Base-by-base conservation (phyloP, 2,113 vertebrate genomes). In the Ictalurus punctatus region DNA sequence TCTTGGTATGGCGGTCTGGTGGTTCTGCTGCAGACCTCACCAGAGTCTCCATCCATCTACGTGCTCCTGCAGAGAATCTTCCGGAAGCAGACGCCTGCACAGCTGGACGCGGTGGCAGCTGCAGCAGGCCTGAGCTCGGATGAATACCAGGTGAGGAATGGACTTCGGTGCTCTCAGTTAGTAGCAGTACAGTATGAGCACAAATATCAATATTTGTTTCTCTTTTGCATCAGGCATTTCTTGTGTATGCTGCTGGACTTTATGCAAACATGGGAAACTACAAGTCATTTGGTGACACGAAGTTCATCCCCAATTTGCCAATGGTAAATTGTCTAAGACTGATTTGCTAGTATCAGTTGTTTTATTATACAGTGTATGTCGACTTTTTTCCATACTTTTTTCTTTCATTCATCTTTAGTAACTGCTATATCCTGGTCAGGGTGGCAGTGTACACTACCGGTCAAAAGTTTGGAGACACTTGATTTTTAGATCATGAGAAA, bases 181-280 rank as follows among this genome's bases (percentile, higher is more conserved):
- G 34, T 56, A 25, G 40, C 37, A n/a, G 3, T 21, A 76, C 59
- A 44, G 27, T 56, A 23, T 78, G 79, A 54, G 13, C 8, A 54
- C 27, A 83, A 25, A 63, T 40, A 10, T 83, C 48, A 6, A 27
- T 86, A 13, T 61, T 8, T 52, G 8, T 74, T 27, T 84, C 17
- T 59, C 13, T 67, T 84, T 34, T 89, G 12, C 4, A 27, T 37
- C 87, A 98, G 97, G 97, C 97, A 0, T 96, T 98, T 90, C 93
- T 98, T 90, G 97, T 98, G 52, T 98, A 97, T 87, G 92, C 97
- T n/a, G 97, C 97, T 0, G 97, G 97, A 13, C 90, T 98, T 83
- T 98, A 97, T 93, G 96, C 97, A 94, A 98, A 98, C 93, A 98
- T 98, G 97, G 97, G 97, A 73, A 98, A 98, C 95, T 98, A 98